Evolutionary conservation across 2,113 vertebrate species (phyloP).

Genomic region (Merops nubicus): DNA sequence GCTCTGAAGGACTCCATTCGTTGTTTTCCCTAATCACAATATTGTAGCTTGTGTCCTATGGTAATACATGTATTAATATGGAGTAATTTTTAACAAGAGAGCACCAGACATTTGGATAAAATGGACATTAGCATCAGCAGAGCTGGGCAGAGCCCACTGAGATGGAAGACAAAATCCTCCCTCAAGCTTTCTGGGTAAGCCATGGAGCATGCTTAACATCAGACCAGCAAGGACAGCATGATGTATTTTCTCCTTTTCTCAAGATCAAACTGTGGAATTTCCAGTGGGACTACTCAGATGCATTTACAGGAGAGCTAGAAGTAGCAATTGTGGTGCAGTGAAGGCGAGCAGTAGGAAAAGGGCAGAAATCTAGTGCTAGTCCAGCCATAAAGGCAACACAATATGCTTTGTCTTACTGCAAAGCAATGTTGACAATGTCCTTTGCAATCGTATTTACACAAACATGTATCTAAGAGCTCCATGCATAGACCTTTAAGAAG

Average conservation of each 20-base stretch:
- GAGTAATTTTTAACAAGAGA: neutral
- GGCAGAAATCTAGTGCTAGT: neutral
- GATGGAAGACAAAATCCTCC: neutral
- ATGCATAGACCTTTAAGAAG: neutral
- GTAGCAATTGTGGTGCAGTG: neutral
- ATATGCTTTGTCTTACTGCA: neutral
- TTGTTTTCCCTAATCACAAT: neutral
- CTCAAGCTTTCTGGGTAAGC: neutral
- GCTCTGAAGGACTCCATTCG: neutral
- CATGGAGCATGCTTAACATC: accelerated
- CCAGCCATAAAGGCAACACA: neutral
- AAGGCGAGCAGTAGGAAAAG: neutral
- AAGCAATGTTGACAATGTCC: neutral
- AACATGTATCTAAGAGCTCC: neutral
- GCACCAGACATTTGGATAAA: neutral
- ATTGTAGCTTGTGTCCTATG: neutral
- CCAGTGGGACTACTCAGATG: neutral
- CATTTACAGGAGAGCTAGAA: neutral
- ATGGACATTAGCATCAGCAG: neutral
- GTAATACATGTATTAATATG: neutral
- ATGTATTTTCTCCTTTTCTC: neutral
- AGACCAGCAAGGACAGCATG: accelerated
- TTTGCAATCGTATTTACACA: neutral
- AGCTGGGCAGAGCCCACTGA: neutral
- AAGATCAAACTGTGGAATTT: neutral